Evolutionary conservation across 1,140 invertebrate genomes (phyloP).

Genomic region (Cecropterus lyciades): DNA sequence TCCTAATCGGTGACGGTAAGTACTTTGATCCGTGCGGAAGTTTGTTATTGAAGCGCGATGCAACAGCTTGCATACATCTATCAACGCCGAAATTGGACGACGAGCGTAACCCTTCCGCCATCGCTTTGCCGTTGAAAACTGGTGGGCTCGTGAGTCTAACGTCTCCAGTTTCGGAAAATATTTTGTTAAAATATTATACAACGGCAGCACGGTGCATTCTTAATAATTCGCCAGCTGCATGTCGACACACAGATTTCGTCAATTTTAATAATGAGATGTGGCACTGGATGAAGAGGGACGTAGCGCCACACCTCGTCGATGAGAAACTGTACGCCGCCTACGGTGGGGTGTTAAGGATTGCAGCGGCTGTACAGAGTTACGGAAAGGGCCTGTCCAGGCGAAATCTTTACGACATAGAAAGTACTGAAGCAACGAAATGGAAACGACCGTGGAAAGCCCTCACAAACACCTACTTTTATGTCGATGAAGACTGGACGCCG

Average conservation of each 20-base stretch:
- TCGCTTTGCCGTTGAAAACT: slow-evolving; percentile 79
- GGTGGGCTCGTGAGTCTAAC: slow-evolving; percentile 83
- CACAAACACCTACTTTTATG: slow-evolving; percentile 51
- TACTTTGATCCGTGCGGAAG: slow-evolving; percentile 57
- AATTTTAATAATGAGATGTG: slow-evolving; percentile 85
- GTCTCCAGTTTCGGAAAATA: slow-evolving; percentile 82
- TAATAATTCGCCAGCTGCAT: slow-evolving; percentile 72
- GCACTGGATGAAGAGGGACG: slow-evolving; percentile 84
- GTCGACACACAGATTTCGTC: slow-evolving; percentile 79
- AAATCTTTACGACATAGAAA: slow-evolving; percentile 59
- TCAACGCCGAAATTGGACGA: slow-evolving; percentile 65
- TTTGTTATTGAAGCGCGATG: slow-evolving; percentile 63
- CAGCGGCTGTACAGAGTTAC: slow-evolving; percentile 81
- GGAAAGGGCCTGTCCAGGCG: slow-evolving; percentile 71
- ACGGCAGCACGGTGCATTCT: slow-evolving; percentile 76
- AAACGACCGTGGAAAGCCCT: slow-evolving; percentile 56
- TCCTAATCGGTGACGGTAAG: slow-evolving; percentile 59
- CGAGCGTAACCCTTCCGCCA: slow-evolving; percentile 65
- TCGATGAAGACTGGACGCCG: slow-evolving; percentile 63
- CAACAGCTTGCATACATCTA: slow-evolving; percentile 68
- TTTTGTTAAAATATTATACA: slow-evolving; percentile 85
- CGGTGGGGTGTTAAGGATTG: slow-evolving; percentile 85
- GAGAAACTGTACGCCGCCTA: slow-evolving; percentile 86
- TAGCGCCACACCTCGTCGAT: slow-evolving; percentile 84
- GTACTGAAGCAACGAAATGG: slow-evolving; percentile 50